Conservation (phyloP, 2,888 invertebrate genomes). For the Campoplex nolae region DNA sequence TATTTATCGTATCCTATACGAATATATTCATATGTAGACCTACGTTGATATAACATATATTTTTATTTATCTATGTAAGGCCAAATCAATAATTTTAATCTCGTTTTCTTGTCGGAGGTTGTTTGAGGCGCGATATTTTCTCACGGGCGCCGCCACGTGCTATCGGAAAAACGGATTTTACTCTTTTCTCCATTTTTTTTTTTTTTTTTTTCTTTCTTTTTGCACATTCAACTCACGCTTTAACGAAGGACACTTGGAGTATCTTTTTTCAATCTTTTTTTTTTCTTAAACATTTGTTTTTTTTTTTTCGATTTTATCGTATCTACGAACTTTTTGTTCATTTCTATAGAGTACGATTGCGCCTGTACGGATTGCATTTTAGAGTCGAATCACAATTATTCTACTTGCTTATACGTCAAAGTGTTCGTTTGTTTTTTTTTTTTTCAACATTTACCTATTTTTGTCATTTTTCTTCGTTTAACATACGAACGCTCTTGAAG, state of each 20-base stretch:
- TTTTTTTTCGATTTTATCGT: slow-evolving; percentile 32
- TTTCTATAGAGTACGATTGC: slow-evolving; percentile 37
- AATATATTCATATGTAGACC: background rate
- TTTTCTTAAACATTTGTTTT: background rate
- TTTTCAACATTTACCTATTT: background rate
- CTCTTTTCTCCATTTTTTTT: slow-evolving; percentile 13
- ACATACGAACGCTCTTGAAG: background rate
- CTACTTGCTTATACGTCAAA: slow-evolving; percentile 2
- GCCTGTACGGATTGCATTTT: slow-evolving; percentile 53
- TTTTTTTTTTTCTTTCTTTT: slow-evolving; percentile 10
- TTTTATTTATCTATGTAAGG: slow-evolving; percentile 16
- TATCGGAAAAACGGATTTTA: slow-evolving; percentile 4
- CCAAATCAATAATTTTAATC: slow-evolving; percentile 34
- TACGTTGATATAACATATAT: background rate
- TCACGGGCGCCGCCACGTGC: slow-evolving; percentile 38
- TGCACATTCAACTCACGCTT: slow-evolving; percentile 6
- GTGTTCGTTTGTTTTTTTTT: background rate
- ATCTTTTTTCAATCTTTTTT: background rate
- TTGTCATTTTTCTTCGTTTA: background rate
- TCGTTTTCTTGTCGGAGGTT: slow-evolving; percentile 11
- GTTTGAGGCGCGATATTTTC: slow-evolving; percentile 32
- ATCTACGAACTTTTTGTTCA: slow-evolving; percentile 28
- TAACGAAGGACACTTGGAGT: slow-evolving; percentile 51
- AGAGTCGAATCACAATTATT: slow-evolving; percentile 60
- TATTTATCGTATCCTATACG: background rate